A percentile compares a stretch with the other conserved stretches of the same genome.
These are phyloP conservation scores for Phenganax subtilis DNA, from an alignment of 92 coral and sea anemone species.

Conservation along the genomic window DNA sequence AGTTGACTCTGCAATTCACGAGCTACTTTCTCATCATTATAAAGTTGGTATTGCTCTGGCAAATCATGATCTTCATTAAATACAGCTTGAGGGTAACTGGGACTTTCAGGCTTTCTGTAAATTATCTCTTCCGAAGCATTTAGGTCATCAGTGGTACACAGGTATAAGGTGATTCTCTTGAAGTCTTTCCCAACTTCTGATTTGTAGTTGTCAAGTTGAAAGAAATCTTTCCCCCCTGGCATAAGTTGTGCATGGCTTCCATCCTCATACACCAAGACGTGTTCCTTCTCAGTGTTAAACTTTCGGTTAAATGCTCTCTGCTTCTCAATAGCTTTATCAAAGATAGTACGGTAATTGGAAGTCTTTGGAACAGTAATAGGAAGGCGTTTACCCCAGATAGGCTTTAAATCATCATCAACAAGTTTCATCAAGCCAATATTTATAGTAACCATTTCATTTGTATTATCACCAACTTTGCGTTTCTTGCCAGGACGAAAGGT, in stretches of 20 bases:
- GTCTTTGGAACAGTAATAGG: neutral
- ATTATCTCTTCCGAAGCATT: neutral
- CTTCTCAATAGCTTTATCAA: slow-evolving; percentile 8
- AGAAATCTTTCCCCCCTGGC: neutral
- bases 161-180: slow-evolving; percentile 15
- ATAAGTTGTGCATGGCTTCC: slow-evolving; percentile 19
- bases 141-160: slow-evolving; percentile 5
- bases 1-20: neutral
- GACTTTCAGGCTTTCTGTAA: neutral
- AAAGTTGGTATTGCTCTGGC: neutral
- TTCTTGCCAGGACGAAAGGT: slow-evolving; percentile 9
- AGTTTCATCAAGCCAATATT: neutral
- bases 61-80: neutral
- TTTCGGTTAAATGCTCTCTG: slow-evolving; percentile 2
- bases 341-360: neutral
- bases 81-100: neutral
- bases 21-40: slow-evolving; percentile 5
- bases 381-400: neutral
- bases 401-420: neutral
- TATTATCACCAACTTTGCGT: neutral
- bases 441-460: slow-evolving; percentile 1
- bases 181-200: slow-evolving; percentile 13
- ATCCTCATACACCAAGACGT: slow-evolving; percentile 18
- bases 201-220: neutral
- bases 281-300: neutral